Base-by-base conservation (phyloP, 2,888 invertebrate species). In the Tribolium freemani region DNA sequence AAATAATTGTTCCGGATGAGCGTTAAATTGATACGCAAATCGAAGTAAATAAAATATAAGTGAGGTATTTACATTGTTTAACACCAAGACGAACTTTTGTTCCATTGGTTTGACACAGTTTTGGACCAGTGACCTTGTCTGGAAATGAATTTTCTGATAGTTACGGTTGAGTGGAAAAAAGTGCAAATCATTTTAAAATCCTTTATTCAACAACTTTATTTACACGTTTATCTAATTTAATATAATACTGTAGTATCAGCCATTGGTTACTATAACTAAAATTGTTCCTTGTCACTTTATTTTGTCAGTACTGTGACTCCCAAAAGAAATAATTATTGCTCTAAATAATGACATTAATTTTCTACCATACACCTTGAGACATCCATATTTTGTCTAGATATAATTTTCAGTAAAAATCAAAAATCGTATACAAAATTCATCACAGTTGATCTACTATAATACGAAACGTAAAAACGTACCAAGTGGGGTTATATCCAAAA, bases 381-480 rank as follows among this genome's bases (percentile, higher is more conserved):
- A 69, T 69, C 56, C 51, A 72, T 63, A 30, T 63, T 72, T 54
- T 54, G 26, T 61, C 58, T 72, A 60, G 38, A 54, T 31, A 61
- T 45, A 31, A 57, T 58, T 46, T 64, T 64, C 66, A 38, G 11
- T 71, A 66, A 38, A 72, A 73, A 58, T 53, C 45, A 75, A 74
- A 74, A 76, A 78, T 82, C 83, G 83, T 83, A 83, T 83, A 83
- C 82, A 82, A 83, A 82, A 82, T 80, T 79, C 79, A 83, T 83
- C 83, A 83, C 83, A 83, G 83, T 77, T 81, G 73, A 77, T 77
- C 78, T 79, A 77, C 72, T 75, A 76, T 73, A 75, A 75, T 46
- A 72, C 57, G 69, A 69, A 61, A 63, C 16, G 16, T 16, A 70
- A 61, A 57, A 63, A 63, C 8, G 50, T 61, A 53, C 53, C 71